These are phyloP conservation scores for Cotesia vestalis DNA, from an alignment of 1,140 invertebrate genomes.

Conservation along the genomic window DNA sequence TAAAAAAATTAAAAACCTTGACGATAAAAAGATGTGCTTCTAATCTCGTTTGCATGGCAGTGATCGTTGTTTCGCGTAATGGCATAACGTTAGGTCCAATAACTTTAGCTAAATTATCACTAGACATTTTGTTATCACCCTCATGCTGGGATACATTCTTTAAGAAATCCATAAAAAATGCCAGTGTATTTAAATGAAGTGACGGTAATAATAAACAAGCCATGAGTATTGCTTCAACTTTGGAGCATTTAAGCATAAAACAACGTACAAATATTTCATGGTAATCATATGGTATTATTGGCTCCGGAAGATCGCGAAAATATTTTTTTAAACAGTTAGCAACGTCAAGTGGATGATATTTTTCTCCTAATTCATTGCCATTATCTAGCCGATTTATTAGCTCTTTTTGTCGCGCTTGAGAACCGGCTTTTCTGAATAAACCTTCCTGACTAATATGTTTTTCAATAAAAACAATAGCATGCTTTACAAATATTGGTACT, in stretches of 20 bases:
- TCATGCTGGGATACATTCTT: slow-evolving; percentile 69
- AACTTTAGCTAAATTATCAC: slow-evolving; percentile 81
- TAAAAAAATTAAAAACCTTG: slow-evolving; percentile 60
- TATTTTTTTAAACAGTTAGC: slow-evolving; percentile 85
- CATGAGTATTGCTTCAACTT: slow-evolving; percentile 69
- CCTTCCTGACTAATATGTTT: slow-evolving; percentile 78
- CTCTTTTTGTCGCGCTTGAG: slow-evolving; percentile 80
- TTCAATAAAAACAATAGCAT: slow-evolving; percentile 75
- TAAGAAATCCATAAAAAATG: slow-evolving; percentile 76
- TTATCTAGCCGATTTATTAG: slow-evolving; percentile 76
- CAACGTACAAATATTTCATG: slow-evolving; percentile 82
- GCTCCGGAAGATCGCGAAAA: slow-evolving; percentile 82
- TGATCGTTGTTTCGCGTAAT: slow-evolving; percentile 69
- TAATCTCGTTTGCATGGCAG: slow-evolving; percentile 69
- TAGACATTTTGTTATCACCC: slow-evolving; percentile 82
- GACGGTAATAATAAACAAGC: slow-evolving; percentile 73
- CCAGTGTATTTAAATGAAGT: slow-evolving; percentile 73
- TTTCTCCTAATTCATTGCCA: slow-evolving; percentile 71
- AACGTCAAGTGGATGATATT: slow-evolving; percentile 80
- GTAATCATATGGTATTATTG: slow-evolving; percentile 75
- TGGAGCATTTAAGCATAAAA: slow-evolving; percentile 61
- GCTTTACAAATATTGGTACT: slow-evolving; percentile 79
- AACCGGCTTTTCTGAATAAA: slow-evolving; percentile 86
- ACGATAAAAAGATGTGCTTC: slow-evolving; percentile 72
- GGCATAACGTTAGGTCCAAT: slow-evolving; percentile 86